phyloP scores from a whole-genome alignment of 2,888 invertebrate genomes.

The Trichogramma evanescens region DNA sequence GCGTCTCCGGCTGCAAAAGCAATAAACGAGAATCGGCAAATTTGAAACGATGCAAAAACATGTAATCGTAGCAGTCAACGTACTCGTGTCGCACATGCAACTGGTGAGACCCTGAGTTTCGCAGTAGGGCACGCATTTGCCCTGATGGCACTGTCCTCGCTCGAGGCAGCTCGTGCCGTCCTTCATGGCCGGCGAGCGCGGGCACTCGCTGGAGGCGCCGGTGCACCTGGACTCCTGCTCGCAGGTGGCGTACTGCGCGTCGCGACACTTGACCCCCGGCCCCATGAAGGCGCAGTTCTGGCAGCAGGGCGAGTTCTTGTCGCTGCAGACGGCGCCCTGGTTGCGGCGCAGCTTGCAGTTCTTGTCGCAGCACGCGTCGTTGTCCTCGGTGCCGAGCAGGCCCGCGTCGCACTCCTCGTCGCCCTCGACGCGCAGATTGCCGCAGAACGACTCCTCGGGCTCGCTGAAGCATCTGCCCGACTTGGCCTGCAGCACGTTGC shows the following conservation, averaged over 20 bases:
- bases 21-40: background rate
- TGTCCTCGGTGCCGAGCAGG: slow-evolving; percentile 83
- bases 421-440: slow-evolving; percentile 89
- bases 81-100: slow-evolving; percentile 94
- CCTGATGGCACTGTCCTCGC: slow-evolving; percentile 80
- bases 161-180: slow-evolving; percentile 86
- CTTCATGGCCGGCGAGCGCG: slow-evolving; percentile 77
- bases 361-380: slow-evolving; percentile 89
- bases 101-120: slow-evolving; percentile 88
- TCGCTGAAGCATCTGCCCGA: slow-evolving; percentile 87
- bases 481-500: slow-evolving; percentile 87
- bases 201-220: slow-evolving; percentile 73
- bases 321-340: slow-evolving; percentile 88
- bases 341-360: slow-evolving; percentile 78
- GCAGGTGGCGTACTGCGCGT: slow-evolving; percentile 85
- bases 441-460: slow-evolving; percentile 93
- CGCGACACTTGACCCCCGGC: slow-evolving; percentile 76
- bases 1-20: slow-evolving; percentile 73
- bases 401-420: slow-evolving; percentile 97
- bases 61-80: slow-evolving; percentile 32
- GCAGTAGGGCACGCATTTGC: slow-evolving; percentile 92
- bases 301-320: slow-evolving; percentile 94
- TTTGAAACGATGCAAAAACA: background rate
- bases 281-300: slow-evolving; percentile 83
- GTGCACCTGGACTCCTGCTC: slow-evolving; percentile 87